Conservation (phyloP, 2,888 invertebrate species). For the Lacanobia oleracea region DNA sequence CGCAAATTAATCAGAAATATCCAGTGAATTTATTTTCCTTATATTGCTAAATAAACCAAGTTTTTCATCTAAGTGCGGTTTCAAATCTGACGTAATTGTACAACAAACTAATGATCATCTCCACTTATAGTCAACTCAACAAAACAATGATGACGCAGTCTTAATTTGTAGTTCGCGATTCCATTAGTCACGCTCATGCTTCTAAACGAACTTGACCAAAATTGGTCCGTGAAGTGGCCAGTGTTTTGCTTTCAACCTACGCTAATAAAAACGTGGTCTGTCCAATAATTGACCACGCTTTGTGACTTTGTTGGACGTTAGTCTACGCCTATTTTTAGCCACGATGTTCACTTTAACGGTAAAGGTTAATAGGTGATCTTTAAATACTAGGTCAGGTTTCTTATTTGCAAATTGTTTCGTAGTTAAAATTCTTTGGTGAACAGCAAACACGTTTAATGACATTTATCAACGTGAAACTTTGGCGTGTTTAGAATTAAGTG, state of each 20-base stretch:
- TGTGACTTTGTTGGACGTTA: slow-evolving; percentile 34
- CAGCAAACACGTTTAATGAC: background rate
- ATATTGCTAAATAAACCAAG: slow-evolving; percentile 9
- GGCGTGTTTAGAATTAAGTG: too few relatives aligned
- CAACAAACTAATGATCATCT: slow-evolving; percentile 17
- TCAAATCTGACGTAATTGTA: slow-evolving; percentile 42
- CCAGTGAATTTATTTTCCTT: slow-evolving; percentile 19
- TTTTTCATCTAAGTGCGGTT: slow-evolving; percentile 19
- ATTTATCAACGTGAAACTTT: too few relatives aligned
- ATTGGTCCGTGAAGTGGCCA: slow-evolving; percentile 33
- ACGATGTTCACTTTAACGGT: slow-evolving; percentile 6
- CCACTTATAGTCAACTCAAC: slow-evolving; percentile 50
- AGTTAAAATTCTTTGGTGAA: slow-evolving; percentile 8
- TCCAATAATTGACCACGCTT: slow-evolving; percentile 35
- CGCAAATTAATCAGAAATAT: slow-evolving; percentile 6
- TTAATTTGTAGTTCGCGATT: slow-evolving; percentile 49
- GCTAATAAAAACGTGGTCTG: slow-evolving; percentile 34
- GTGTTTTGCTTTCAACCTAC: slow-evolving; percentile 41
- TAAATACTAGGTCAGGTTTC: slow-evolving; percentile 13
- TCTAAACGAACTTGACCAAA: slow-evolving; percentile 46
- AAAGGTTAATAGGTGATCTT: slow-evolving; percentile 37
- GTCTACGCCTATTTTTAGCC: slow-evolving; percentile 39
- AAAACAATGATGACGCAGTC: slow-evolving; percentile 49
- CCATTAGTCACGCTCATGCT: slow-evolving; percentile 62
- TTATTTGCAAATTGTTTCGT: slow-evolving; percentile 5